Evolutionary conservation across 2,888 invertebrate genomes (phyloP).

Genomic region (Neoscelio sp.): DNA sequence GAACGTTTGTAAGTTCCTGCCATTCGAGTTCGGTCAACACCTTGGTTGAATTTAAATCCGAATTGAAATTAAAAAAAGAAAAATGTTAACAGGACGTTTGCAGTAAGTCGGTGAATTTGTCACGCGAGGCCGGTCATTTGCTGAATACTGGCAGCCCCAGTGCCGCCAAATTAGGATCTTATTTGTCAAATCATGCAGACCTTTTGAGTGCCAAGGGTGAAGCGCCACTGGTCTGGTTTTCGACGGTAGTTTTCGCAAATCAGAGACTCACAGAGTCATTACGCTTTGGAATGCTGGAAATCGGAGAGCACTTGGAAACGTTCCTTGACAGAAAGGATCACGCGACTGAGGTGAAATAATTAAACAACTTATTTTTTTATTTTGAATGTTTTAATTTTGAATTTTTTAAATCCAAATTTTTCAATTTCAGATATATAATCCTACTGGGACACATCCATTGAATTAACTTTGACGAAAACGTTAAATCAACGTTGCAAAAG

Average conservation of each 20-base stretch:
- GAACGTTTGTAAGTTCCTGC: no score
- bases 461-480: no score
- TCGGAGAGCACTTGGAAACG: constrained; percentile 97
- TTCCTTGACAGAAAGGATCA: constrained; percentile 96
- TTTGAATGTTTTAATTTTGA: not conserved
- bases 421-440: no score
- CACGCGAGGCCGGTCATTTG: constrained; percentile 90
- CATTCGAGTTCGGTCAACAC: no score
- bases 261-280: constrained; percentile 91
- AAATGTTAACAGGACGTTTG: constrained; percentile 88
- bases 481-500: no score
- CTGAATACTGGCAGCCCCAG: constrained; percentile 83
- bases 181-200: constrained; percentile 85
- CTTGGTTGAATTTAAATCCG: no score
- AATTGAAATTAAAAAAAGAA: no score
- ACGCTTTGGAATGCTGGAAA: constrained; percentile 94
- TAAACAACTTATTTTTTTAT: not conserved
- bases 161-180: constrained; percentile 82
- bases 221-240: constrained; percentile 95
- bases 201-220: constrained; percentile 86
- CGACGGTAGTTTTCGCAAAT: constrained; percentile 88
- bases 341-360: constrained; percentile 88
- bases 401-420: constrained; percentile 17
- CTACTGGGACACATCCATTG: no score
- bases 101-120: constrained; percentile 89